phyloP scores from a whole-genome alignment of 2,113 vertebrate genomes.

The Poeciliopsis prolifica region DNA sequence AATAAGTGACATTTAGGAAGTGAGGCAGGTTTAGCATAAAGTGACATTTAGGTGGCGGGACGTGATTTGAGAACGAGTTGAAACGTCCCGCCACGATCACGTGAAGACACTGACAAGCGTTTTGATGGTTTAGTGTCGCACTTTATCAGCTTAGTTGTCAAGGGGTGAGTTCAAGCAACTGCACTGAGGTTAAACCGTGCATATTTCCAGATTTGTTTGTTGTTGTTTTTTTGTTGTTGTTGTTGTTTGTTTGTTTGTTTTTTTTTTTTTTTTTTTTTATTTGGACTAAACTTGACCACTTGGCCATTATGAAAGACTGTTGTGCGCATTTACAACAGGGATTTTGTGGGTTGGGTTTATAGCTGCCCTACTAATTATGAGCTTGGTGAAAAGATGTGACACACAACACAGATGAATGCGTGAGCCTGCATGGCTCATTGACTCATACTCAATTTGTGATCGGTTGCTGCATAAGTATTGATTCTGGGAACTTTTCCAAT shows the following conservation, averaged over 20 bases:
- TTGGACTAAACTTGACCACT: background rate
- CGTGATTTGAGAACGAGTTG: constrained; percentile 41
- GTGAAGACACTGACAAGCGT: constrained; percentile 49
- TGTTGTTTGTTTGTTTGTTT: background rate
- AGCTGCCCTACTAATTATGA: background rate
- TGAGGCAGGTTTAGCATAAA: constrained; percentile 63
- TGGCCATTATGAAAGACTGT: background rate
- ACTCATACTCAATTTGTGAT: background rate
- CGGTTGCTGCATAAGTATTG: background rate
- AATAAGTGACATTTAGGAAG: constrained; percentile 72
- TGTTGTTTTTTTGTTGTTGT: background rate
- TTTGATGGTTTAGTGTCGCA: constrained; percentile 62
- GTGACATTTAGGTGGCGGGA: constrained; percentile 66
- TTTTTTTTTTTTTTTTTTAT: background rate
- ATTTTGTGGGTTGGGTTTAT: background rate
- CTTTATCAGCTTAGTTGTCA: constrained; percentile 51
- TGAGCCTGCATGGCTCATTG: background rate
- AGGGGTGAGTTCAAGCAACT: constrained; percentile 10
- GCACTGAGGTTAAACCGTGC: background rate
- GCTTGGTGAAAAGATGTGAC: too few relatives aligned
- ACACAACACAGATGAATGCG: background rate
- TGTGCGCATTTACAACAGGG: background rate
- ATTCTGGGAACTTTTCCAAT: background rate
- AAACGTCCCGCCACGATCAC: constrained; percentile 32
- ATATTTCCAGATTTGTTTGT: constrained; percentile 2